Base-by-base conservation (phyloP, 2,888 invertebrate species). In the Ichneumoninae sp. region DNA sequence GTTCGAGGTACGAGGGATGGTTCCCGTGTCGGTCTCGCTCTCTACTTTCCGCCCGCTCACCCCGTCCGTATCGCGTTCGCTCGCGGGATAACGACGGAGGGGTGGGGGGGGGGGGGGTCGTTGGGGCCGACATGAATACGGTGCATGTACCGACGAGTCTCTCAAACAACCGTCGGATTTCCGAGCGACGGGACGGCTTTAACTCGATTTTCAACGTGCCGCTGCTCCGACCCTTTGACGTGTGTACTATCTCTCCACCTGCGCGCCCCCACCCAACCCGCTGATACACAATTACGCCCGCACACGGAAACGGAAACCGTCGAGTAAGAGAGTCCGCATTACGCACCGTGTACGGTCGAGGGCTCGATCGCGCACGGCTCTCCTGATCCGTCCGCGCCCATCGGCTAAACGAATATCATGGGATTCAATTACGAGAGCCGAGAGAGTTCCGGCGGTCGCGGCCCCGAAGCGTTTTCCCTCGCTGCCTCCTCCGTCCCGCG, bases 171-270 rank as follows among this genome's bases (percentile, higher is more conserved):
- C 78, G 44, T 40, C 54, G 74, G 69, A 82, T 72, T 82, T 70
- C 66, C 69, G 62, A 69, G 78, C 30, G 52, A 60, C 62, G 30
- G 70, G 36, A 40, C 87, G 86, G 82, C 86, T 87, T 86, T 89
- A 90, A 90, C 88, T 90, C 89, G 89, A 90, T 91, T 90, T 89
- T 87, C 87, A 88, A 88, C 88, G 87, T 86, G 84, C 87, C 86
- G 88, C 84, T 87, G 89, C 88, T 90, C 88, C 88, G 87, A 88
- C 87, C 89, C 91, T 91, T 91, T 89, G 88, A 85, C 83, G 78
- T 74, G 79, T 80, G 69, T 85, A 68, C 40, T 16, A 3, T 47
- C 44, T 47, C 44, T 47, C 16, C 44, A 47, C 44, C 44, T 47
- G 44, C 44, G 44, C 44, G 10, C 10, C 40, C 8, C 57, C 22